Percentiles rank a stretch among this genome's conserved stretches.
phyloP scores from a whole-genome alignment of 1,140 invertebrate species.

The Drosophila oshimai region DNA sequence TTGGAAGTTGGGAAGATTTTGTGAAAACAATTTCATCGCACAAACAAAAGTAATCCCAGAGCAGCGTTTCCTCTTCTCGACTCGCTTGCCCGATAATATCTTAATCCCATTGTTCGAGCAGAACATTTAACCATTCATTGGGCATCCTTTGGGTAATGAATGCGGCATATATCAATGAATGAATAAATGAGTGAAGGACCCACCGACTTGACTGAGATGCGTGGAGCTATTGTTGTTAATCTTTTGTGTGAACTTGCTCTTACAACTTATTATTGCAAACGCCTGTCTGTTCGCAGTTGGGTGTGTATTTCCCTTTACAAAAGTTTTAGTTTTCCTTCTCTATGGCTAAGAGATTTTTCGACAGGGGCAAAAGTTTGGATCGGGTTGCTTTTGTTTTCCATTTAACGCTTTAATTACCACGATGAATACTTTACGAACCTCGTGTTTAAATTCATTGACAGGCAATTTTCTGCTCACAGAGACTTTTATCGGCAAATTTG shows the following conservation, averaged over 20 bases:
- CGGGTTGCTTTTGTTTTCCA: constrained; percentile 63
- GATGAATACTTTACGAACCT: constrained; percentile 39
- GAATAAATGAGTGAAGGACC: constrained; percentile 8
- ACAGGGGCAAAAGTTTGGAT: constrained; percentile 38
- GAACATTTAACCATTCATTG: constrained; percentile 27
- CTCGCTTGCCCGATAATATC: constrained; percentile 40
- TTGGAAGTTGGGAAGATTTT: not conserved
- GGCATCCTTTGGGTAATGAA: constrained; percentile 31
- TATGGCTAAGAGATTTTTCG: constrained; percentile 43
- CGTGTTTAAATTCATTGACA: constrained; percentile 63
- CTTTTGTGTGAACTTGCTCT: constrained; percentile 75
- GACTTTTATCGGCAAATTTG: constrained; percentile 38
- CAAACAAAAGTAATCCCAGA: constrained; percentile 22
- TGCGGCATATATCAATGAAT: constrained; percentile 29
- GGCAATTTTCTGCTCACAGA: constrained; percentile 16
- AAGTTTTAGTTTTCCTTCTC: constrained; percentile 55
- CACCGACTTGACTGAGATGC: not conserved
- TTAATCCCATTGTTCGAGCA: constrained; percentile 29
- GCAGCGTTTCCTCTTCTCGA: constrained; percentile 19
- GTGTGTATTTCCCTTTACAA: constrained; percentile 26
- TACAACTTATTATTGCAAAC: constrained; percentile 75
- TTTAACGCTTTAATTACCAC: constrained; percentile 76
- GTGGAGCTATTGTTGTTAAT: constrained; percentile 70
- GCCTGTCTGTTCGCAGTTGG: constrained; percentile 31
- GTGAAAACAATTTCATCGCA: not conserved